Evolutionary conservation across 92 coral and sea anemone species (phyloP).

Genomic region (Porites evermanni): DNA sequence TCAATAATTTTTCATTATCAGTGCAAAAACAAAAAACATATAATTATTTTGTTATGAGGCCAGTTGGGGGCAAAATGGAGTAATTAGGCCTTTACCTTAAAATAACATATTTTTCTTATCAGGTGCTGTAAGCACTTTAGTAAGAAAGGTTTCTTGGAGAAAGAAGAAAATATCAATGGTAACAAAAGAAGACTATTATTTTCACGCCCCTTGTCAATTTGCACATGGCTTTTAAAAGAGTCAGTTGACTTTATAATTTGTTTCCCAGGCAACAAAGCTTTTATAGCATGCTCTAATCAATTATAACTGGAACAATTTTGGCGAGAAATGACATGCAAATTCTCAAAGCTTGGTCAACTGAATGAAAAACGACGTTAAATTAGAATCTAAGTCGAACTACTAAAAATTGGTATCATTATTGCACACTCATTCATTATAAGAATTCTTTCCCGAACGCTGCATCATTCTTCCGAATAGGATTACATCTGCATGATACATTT

Average conservation of each 20-base stretch:
- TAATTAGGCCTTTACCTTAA: neutral
- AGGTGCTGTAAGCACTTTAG: no score
- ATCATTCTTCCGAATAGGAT: neutral
- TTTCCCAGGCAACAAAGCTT: conserved; percentile 10
- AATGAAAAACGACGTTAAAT: neutral
- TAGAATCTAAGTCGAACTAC: no score
- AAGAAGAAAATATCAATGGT: no score
- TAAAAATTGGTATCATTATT: no score
- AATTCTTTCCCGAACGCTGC: neutral
- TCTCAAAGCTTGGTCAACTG: neutral
- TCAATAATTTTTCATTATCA: neutral
- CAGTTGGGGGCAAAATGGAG: neutral
- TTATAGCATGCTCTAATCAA: no score
- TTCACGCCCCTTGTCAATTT: neutral
- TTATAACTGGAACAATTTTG: neutral
- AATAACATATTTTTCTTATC: conserved; percentile 7
- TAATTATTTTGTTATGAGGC: neutral
- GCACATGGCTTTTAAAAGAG: neutral
- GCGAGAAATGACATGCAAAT: conserved; percentile 19
- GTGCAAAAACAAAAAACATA: neutral
- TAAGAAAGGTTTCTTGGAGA: no score
- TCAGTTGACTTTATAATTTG: conserved; percentile 9
- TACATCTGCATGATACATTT: neutral
- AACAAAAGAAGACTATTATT: no score
- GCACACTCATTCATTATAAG: no score